Base-by-base conservation (phyloP, 2,113 vertebrate genomes). In the Australoheros scitulus region DNA sequence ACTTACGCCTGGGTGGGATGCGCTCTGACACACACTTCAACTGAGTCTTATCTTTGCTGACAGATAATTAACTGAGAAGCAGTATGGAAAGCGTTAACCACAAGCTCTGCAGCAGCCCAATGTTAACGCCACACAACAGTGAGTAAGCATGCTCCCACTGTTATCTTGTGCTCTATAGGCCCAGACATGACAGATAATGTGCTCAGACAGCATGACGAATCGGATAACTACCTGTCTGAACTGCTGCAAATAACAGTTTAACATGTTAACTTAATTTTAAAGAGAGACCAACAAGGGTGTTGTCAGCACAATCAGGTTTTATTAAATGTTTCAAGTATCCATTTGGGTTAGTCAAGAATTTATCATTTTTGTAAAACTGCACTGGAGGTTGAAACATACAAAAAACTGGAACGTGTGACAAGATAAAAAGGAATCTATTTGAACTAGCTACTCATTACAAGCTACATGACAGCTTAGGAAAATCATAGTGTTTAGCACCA, bases 141-240 rank as follows among this genome's bases (percentile, higher is more conserved):
- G 86, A 85, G 80, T 63, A 82, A 86, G 80, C 89, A 92, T 87
- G 90, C 82, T 79, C 79, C 68, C 10, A 11, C 36, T 61, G 52
- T 79, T 86, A 91, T 88, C 91, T 85, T 61, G 3, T 64, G 24
- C 57, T 83, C 80, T 74, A 63, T 76, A 81, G 32, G 36, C 26
- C 11, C 38, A 82, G 81, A 72, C 15, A 3, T 60, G 43, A 75
- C 36, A 60, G 18, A 77, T n/a, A 65, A 32, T 79, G 1, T n/a
- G 11, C 47, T 65, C 26, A 57, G 38, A 83, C 50, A 65, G 17
- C 56, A 80, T 68, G 24, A 60, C n/a, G 14, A 13, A 14, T 75
- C 11, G 11, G 11, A 52, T 60, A 18, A 78, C 11, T 15, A 11
- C 22, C 9, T 22, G 38, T 52, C 1, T 61, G 22, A 17, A 56